Evolutionary conservation across 1,140 invertebrate genomes (phyloP), one percentile per base, ranked within the genome.

Genomic region (Drosophila navojoa): DNA sequence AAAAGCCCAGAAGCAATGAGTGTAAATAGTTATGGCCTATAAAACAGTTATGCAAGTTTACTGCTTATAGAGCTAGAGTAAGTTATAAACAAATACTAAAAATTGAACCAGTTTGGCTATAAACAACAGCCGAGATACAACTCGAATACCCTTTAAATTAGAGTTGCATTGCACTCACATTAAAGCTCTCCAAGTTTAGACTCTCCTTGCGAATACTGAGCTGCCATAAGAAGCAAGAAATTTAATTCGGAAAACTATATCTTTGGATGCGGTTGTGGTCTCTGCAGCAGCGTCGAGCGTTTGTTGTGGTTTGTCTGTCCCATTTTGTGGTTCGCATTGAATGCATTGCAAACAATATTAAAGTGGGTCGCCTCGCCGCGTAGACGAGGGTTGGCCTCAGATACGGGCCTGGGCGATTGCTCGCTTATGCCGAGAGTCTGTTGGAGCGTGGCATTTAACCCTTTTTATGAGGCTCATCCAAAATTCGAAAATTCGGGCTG

Each of bases 311-410:
- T 61, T 59, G 40, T 42, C 61, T 72, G 67, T 59, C 61, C 71
- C 60, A 76, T 54, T 54, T 71, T 35, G 81, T 44, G 81, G 74
- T 72, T 78, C 44, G 59, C 81, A 77, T 60, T 76, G 63, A 69
- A 67, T 78, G 74, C 70, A 57, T 64, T 72, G 59, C 81, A 74
- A 70, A 85, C 77, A 77, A 81, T 86, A 71, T 66, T 53, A 66
- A 49, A 64, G 62, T 66, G 59, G 66, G 29, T 59, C 59, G 32
- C 40, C 32, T 55, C 54, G 32, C 40, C 32, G 59, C 47, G 44
- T 32, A 0, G 7, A 19, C 32, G n/a, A 49, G 19, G 42, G 25
- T 22, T 11, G 16, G 25, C 53, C 45, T 50, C 49, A 67, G 49
- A 59, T 47, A 54, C 49, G 71, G 35, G 25, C 72, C 1, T 7